Conservation (phyloP, 2,113 vertebrate species). For the Cnemophilus loriae region DNA sequence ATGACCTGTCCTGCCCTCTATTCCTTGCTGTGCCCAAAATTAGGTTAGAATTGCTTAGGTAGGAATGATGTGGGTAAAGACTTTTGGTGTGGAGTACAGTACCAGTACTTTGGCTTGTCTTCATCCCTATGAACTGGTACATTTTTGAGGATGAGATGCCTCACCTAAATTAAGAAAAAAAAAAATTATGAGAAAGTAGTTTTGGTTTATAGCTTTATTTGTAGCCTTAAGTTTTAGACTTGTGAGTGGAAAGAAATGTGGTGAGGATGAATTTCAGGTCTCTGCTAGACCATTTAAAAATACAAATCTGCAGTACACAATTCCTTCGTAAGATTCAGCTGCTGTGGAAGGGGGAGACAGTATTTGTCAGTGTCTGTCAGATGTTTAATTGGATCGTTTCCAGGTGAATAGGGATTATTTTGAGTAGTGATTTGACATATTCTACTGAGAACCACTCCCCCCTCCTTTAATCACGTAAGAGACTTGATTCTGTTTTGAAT, state of each 20-base stretch:
- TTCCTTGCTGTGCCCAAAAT: neutral
- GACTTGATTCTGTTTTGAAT: conserved; percentile 11
- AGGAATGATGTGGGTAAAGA: neutral
- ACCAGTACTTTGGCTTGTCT: neutral
- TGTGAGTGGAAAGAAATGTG: neutral
- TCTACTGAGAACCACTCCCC: neutral
- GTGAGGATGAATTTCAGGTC: neutral
- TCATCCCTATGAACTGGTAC: neutral
- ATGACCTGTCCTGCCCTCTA: neutral
- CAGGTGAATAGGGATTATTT: neutral
- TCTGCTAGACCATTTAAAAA: neutral
- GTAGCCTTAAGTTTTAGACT: neutral
- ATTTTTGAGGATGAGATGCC: neutral
- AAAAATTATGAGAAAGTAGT: neutral
- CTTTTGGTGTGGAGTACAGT: neutral
- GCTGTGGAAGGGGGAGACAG: neutral
- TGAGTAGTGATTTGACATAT: neutral
- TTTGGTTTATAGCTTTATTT: neutral
- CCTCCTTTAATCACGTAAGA: neutral
- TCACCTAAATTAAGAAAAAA: neutral
- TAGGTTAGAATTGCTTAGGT: neutral
- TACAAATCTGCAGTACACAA: neutral
- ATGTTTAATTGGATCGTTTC: conserved; percentile 27
- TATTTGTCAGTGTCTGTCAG: neutral
- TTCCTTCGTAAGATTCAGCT: neutral